phyloP scores from a whole-genome alignment of 2,888 invertebrate genomes.

The Drosophila algonquin region DNA sequence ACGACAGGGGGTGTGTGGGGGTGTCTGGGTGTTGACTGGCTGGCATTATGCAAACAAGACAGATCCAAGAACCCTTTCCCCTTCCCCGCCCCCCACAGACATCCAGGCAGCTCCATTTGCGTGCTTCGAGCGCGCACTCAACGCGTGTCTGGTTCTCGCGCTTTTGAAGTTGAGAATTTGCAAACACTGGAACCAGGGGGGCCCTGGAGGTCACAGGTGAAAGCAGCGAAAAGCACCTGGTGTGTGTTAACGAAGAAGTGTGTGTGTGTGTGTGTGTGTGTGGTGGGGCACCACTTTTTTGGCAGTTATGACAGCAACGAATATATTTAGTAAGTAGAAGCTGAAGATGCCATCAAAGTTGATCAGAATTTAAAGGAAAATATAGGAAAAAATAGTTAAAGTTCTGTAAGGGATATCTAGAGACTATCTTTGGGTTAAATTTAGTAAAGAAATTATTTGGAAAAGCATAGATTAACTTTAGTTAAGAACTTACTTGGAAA shows the following conservation, averaged over 20 bases:
- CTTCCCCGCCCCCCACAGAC: not conserved
- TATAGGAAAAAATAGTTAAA: no score
- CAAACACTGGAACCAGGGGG: slow-evolving; percentile 34
- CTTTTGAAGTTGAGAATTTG: slow-evolving; percentile 44
- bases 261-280: not conserved
- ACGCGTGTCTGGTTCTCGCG: slow-evolving; percentile 36
- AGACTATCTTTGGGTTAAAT: no score
- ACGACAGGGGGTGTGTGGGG: not conserved
- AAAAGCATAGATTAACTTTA: no score
- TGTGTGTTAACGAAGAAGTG: not conserved
- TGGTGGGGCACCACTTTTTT: slow-evolving; percentile 20
- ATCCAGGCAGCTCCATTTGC: slow-evolving; percentile 9
- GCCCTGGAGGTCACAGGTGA: slow-evolving; percentile 2
- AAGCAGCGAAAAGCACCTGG: slow-evolving; percentile 12
- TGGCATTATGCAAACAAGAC: slow-evolving; percentile 54
- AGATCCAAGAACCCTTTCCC: slow-evolving; percentile 24
- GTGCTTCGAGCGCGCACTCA: slow-evolving; percentile 29
- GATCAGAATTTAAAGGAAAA: not conserved
- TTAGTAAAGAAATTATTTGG: no score
- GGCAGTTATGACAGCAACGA: slow-evolving; percentile 29
- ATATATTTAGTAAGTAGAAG: slow-evolving; percentile 9
- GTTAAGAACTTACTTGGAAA: no score
- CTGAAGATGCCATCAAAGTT: not conserved
- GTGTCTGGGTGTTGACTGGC: slow-evolving; percentile 23
- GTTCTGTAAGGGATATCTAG: not conserved